Base-by-base conservation (phyloP, 2,113 vertebrate species). In the Dissostichus mawsoni region DNA sequence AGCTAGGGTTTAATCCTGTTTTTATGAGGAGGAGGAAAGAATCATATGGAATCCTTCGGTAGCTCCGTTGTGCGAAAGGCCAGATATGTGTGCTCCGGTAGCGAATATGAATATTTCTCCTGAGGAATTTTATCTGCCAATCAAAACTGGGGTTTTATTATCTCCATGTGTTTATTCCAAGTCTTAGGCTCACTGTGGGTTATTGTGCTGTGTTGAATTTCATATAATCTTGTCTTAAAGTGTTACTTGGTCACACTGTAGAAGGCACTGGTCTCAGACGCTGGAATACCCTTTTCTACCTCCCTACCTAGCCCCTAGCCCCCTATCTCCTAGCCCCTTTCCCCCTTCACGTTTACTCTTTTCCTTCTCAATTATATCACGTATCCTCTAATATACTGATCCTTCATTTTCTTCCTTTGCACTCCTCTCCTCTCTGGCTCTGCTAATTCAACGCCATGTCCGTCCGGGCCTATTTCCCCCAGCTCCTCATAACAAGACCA, bases 371-470 rank as follows among this genome's bases (percentile, higher is more conserved):
- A 33, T 47, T 63, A 63, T 73, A 78, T 73, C 48, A 57, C 58
- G 41, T 2, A 41, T 74, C 74, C 74, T 48, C 51, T 57, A 58
- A 36, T 33, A 12, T 62, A 53, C 53, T 20, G 51, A 79, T 70
- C 57, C 48, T 44, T 51, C 59, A 20, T 36, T 82, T 65, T 74
- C 62, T 36, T 55, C 51, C 70, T 44, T 52, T 63, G 44, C 50
- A 44, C 59, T 81, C 45, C 47, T 44, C 57, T 62, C 70, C 33
- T 79, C 69, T 62, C 68, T 48, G 52, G 47, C 64, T 72, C 71
- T 69, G 80, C 80, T 92, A 88, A 93, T 92, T 88, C 81, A 53
- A 58, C 48, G 10, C 57, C 77, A 64, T 85, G 86, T 91, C 84
- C 76, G 70, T 76, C 79, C 53, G 74, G 44, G 64, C 55, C 77